Conservation (phyloP, 2,888 invertebrate genomes). For the Erebia palarica region DNA sequence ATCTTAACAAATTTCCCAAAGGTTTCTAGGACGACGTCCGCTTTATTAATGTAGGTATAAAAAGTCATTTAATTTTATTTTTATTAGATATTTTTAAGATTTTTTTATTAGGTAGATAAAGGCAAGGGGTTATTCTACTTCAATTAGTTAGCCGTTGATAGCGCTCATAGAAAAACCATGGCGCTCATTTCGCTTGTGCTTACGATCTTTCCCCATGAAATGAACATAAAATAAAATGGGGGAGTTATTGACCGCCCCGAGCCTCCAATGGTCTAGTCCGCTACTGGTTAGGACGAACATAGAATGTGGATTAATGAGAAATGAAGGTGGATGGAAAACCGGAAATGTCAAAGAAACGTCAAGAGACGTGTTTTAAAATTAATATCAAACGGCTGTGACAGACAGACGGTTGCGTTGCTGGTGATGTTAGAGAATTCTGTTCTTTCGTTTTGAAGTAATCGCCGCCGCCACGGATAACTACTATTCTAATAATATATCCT, state of each 20-base stretch:
- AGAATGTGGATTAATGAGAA: background rate
- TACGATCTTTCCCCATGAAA: no score
- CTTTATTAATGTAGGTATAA: background rate
- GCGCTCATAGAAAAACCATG: no score
- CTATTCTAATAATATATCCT: no score
- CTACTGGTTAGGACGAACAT: background rate
- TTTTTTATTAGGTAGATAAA: no score
- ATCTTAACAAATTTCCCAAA: slow-evolving; percentile 35
- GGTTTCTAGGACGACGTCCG: slow-evolving; percentile 20
- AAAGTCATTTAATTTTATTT: background rate
- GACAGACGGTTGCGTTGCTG: background rate
- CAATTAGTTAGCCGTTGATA: no score
- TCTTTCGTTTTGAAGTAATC: background rate
- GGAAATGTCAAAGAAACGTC: slow-evolving; percentile 4
- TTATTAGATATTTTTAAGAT: no score
- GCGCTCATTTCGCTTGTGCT: no score
- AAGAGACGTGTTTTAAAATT: background rate
- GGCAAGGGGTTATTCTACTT: no score
- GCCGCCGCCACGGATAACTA: no score
- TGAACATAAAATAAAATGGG: no score
- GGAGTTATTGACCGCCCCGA: no score
- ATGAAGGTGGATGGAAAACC: background rate
- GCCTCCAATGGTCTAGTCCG: no score
- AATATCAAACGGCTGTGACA: background rate
- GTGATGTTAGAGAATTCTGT: background rate